phyloP scores from a whole-genome alignment of 2,888 invertebrate genomes.

The Gerris lacustris region DNA sequence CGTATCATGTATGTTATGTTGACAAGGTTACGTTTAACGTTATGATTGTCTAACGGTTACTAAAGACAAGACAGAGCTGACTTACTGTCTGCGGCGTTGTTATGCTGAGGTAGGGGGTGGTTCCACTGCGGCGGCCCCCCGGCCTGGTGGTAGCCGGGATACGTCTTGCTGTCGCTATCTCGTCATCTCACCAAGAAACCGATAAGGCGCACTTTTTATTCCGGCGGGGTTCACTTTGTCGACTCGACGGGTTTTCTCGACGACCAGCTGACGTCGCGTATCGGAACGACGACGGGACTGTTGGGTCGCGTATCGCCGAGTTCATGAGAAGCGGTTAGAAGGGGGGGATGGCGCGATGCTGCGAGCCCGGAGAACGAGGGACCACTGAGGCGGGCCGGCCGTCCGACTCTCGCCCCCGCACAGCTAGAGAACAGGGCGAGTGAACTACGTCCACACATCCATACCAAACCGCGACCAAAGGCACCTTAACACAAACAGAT shows the following conservation, averaged over 20 bases:
- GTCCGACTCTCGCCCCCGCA: background rate
- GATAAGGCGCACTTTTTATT: no score
- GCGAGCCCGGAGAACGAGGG: background rate
- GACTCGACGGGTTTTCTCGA: no score
- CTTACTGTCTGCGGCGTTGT: background rate
- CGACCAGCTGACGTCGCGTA: no score
- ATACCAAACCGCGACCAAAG: background rate
- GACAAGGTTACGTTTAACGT: no score
- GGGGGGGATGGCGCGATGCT: background rate
- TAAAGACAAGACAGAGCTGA: no score
- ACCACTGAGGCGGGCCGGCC: background rate
- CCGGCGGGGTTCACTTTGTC: no score
- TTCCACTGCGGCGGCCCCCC: conserved; percentile 2
- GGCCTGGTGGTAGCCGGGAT: background rate
- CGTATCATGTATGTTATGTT: no score
- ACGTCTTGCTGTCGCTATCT: background rate
- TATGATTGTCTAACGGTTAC: no score
- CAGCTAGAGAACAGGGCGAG: background rate
- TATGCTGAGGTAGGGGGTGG: background rate
- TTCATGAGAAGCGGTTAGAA: background rate
- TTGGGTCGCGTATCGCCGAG: background rate
- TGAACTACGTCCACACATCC: background rate
- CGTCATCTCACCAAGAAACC: no score
- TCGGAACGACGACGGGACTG: no score
- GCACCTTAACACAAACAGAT: no score